phyloP scores from a whole-genome alignment of 37 sponge, comb jelly and placozoan species.

The Lycopodina hypogea region DNA sequence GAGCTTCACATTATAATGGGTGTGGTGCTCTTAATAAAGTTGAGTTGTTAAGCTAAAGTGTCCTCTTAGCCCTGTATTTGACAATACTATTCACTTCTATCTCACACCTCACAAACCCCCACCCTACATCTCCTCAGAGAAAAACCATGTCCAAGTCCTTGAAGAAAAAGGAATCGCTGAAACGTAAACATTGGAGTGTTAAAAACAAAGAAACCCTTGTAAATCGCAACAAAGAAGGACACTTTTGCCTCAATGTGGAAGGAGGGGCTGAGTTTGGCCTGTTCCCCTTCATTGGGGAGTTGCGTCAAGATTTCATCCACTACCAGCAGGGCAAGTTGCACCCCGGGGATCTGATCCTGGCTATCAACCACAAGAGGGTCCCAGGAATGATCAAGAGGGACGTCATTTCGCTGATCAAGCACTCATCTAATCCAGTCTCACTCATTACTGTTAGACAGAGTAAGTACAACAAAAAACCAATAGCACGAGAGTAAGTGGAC shows the following conservation, averaged over 20 bases:
- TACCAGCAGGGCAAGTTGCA: constrained; percentile 73
- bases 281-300: constrained; percentile 70
- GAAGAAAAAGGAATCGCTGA: constrained; percentile 44
- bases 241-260: constrained; percentile 88
- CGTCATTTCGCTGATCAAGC: constrained; percentile 84
- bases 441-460: constrained; percentile 82
- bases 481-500: neutral
- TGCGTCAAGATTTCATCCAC: constrained; percentile 69
- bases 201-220: constrained; percentile 74
- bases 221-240: constrained; percentile 62
- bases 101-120: too few relatives aligned
- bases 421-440: constrained; percentile 79
- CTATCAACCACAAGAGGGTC: constrained; percentile 83
- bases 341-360: constrained; percentile 77
- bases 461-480: constrained; percentile 30
- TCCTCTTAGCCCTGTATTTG: too few relatives aligned
- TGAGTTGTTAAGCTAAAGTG: too few relatives aligned
- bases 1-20: too few relatives aligned
- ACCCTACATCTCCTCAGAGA: too few relatives aligned
- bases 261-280: constrained; percentile 87
- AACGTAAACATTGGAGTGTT: constrained; percentile 86
- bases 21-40: too few relatives aligned
- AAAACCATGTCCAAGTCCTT: constrained; percentile 20
- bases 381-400: constrained; percentile 89
- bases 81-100: too few relatives aligned